Base-by-base conservation (phyloP, 53 echinoderm and acorn worm species). In the Zoroaster sp. region DNA sequence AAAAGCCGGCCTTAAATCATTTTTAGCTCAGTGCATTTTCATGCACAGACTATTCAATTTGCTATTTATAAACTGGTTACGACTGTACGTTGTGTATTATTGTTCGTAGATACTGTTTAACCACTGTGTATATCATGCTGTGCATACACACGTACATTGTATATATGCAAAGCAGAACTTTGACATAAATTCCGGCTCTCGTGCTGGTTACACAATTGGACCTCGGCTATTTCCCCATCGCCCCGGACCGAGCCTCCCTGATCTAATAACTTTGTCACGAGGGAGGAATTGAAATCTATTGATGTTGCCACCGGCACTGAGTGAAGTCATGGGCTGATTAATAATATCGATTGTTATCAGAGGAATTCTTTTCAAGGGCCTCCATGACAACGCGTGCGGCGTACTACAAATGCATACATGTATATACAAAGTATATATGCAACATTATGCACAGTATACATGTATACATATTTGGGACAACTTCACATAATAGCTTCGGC, bases 271-370 rank as follows among this genome's bases (percentile, higher is more conserved):
- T 79, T 40, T 63, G 79, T 79, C 79, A 79, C 63, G 63, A 79
- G 39, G 63, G 38, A 14, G 40, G 85, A 85, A 45, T 71, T 49
- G 38, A 46, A 85, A 85, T 43, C 51, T 85, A 85, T 85, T 70
- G 85, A 85, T 71, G 72, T 85, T 71, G 85, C 71, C 83, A n/a
- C 37, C 40, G 49, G 85, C 51, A 23, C 71, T 71, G 68, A 35
- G 70, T 51, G 37, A 70, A 85, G 85, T 85, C 85, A 85, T 30
- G 47, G 85, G 85, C 85, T 85, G 85, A 85, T 85, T 85, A 71
- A 47, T 46, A 71, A 70, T 85, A 85, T 85, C 72, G 85, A 85
- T 85, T 85, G 68, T 39, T 65, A 82, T 67, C 82, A 32, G 31
- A 37, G 59, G 37, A 36, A 65, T 66, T 82, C 68, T 67, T 32